Evolutionary conservation across 2,888 invertebrate species (phyloP).

Genomic region (Galerucella nymphaeae): DNA sequence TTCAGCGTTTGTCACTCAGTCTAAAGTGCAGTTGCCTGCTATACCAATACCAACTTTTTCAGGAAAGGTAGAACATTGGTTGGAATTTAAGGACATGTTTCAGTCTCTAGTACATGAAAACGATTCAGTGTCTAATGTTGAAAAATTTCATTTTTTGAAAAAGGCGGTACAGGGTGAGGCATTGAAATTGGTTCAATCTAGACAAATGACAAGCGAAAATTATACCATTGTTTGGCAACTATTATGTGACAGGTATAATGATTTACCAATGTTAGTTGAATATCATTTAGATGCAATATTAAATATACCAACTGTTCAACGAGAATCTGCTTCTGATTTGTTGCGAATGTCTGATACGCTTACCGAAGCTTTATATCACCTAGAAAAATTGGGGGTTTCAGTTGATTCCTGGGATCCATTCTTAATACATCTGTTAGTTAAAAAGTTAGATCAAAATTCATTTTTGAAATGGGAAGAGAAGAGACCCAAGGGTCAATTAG

Average conservation of each 20-base stretch:
- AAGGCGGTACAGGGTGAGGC: slow-evolving; percentile 29
- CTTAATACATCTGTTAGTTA: slow-evolving; percentile 8
- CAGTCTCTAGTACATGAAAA: slow-evolving; percentile 35
- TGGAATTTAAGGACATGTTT: slow-evolving; percentile 34
- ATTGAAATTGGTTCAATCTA: slow-evolving; percentile 15
- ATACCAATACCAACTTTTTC: slow-evolving; percentile 33
- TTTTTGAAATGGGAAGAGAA: slow-evolving; percentile 14
- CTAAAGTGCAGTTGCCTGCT: slow-evolving; percentile 18
- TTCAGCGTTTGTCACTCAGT: neutral
- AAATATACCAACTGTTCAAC: slow-evolving; percentile 19
- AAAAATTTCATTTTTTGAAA: slow-evolving; percentile 38
- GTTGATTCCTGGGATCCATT: slow-evolving; percentile 7
- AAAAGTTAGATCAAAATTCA: slow-evolving; percentile 17
- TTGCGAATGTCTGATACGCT: slow-evolving; percentile 18
- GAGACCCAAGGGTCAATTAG: slow-evolving; percentile 12
- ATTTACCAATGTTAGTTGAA: slow-evolving; percentile 25
- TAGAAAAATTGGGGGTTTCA: slow-evolving; percentile 11
- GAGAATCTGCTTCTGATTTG: slow-evolving; percentile 28
- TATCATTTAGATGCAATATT: slow-evolving; percentile 28
- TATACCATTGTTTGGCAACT: slow-evolving; percentile 33
- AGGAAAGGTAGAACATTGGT: slow-evolving; percentile 34
- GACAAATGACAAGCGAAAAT: slow-evolving; percentile 22
- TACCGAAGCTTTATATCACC: slow-evolving; percentile 2
- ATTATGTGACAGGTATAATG: slow-evolving; percentile 33
- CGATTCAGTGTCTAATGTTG: slow-evolving; percentile 19